A percentile compares a stretch with the other conserved stretches of the same genome.
These are phyloP conservation scores for Sander vitreus DNA, from an alignment of 2,113 vertebrate species.

Conservation along the genomic window DNA sequence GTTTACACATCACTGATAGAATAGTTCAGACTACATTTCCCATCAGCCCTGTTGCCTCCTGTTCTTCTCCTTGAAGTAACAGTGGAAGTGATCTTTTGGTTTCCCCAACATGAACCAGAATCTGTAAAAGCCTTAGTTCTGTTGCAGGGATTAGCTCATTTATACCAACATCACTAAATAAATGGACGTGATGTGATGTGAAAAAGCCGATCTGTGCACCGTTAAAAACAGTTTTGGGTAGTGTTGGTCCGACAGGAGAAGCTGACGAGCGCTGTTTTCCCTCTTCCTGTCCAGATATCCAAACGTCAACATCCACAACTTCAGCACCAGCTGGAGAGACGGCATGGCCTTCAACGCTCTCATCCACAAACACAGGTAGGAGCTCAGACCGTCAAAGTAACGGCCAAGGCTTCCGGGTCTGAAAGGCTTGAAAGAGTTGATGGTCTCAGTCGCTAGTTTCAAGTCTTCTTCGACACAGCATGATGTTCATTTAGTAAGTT, in stretches of 20 bases:
- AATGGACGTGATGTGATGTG: neutral
- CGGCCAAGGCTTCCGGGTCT: too few relatives aligned
- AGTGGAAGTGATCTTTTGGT: neutral
- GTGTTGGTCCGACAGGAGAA: neutral
- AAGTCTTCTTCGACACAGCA: too few relatives aligned
- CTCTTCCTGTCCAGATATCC: conserved; percentile 88
- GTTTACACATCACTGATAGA: rapidly evolving
- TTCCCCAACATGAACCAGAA: neutral
- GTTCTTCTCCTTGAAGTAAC: neutral
- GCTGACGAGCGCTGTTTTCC: neutral
- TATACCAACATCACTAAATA: too few relatives aligned
- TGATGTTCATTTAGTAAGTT: too few relatives aligned
- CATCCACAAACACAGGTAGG: conserved; percentile 90
- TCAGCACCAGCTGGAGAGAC: conserved; percentile 98
- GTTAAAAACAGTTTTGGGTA: neutral
- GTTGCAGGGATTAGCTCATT: neutral
- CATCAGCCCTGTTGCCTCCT: conserved; percentile 13
- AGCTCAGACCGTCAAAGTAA: neutral
- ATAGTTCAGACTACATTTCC: conserved; percentile 6
- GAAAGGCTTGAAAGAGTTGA: too few relatives aligned
- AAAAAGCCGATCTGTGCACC: neutral
- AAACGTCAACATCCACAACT: conserved; percentile 99
- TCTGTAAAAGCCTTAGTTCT: neutral
- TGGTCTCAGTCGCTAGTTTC: too few relatives aligned
- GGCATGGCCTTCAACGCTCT: conserved; percentile 99